Evolutionary conservation across 2,113 vertebrate genomes (phyloP).

Genomic region (Polypterus bichir): DNA sequence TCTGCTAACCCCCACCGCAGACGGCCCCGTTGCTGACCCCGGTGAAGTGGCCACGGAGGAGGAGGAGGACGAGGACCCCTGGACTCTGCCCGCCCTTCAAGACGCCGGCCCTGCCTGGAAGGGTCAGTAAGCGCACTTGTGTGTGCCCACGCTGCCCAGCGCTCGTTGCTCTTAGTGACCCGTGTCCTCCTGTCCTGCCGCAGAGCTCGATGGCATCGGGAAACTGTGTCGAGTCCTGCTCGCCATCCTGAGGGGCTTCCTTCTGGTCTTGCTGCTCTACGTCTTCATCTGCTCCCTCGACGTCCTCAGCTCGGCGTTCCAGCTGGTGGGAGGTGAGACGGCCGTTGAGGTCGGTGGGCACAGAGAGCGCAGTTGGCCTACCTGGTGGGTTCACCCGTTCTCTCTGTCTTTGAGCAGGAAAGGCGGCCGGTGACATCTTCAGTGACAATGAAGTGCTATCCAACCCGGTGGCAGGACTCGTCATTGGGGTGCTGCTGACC

Average conservation of each 20-base stretch:
- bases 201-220: slow-evolving; percentile 3
- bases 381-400: background rate
- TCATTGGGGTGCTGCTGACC: slow-evolving; percentile 10
- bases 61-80: slow-evolving; percentile 3
- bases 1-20: no score
- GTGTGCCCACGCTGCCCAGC: no score
- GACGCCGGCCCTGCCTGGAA: background rate
- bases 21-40: no score
- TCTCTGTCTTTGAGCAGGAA: slow-evolving; percentile 8
- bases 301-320: slow-evolving; percentile 6
- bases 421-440: slow-evolving; percentile 14
- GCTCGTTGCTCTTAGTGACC: background rate
- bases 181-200: background rate
- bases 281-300: slow-evolving; percentile 6
- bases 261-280: background rate
- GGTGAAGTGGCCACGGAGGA: background rate
- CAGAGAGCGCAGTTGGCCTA: background rate
- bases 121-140: background rate
- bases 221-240: background rate
- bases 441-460: slow-evolving; percentile 9
- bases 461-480: slow-evolving; percentile 11
- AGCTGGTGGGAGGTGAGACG: slow-evolving; percentile 5
- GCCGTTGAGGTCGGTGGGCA: background rate
- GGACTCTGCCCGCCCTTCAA: slow-evolving; percentile 3
- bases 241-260: background rate